A percentile compares a stretch with the other conserved stretches of the same genome.
phyloP scores from a whole-genome alignment of 2,113 vertebrate species.

The Gambusia holbrooki region DNA sequence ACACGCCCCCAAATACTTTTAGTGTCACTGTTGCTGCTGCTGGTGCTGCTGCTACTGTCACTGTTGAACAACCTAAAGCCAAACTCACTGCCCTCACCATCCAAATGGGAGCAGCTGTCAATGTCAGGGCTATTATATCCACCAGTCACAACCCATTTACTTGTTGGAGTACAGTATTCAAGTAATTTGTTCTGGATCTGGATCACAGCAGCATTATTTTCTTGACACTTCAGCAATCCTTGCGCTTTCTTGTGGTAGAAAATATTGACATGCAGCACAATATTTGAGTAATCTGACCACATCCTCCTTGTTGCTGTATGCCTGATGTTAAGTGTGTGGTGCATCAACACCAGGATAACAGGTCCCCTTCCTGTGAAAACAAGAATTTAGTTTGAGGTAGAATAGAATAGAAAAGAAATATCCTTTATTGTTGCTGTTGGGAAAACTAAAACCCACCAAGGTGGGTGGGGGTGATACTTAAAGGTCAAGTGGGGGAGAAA shows the following conservation, averaged over 20 bases:
- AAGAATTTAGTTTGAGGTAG: neutral
- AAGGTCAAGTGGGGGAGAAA: neutral
- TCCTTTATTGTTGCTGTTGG: too few relatives aligned
- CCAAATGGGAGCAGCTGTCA: neutral
- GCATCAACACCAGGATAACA: slow-evolving; percentile 64
- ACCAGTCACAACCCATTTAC: neutral
- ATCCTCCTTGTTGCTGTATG: rapidly evolving
- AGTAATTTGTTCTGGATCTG: neutral
- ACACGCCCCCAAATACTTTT: slow-evolving; percentile 14
- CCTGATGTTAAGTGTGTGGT: neutral
- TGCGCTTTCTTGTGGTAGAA: slow-evolving; percentile 35
- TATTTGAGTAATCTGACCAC: rapidly evolving
- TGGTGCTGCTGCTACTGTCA: slow-evolving; percentile 7
- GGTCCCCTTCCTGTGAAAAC: slow-evolving; percentile 35
- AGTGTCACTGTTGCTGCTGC: neutral
- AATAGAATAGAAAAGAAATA: neutral
- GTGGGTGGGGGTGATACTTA: neutral
- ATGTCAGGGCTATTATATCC: neutral
- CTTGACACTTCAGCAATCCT: slow-evolving; percentile 35
- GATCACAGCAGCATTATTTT: slow-evolving; percentile 10
- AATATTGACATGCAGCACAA: slow-evolving; percentile 7
- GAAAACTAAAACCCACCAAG: too few relatives aligned
- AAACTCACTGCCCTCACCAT: neutral
- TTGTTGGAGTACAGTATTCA: neutral
- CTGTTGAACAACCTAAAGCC: slow-evolving; percentile 7